phyloP scores from a whole-genome alignment of 2,888 invertebrate species.

The Lymantria monacha region DNA sequence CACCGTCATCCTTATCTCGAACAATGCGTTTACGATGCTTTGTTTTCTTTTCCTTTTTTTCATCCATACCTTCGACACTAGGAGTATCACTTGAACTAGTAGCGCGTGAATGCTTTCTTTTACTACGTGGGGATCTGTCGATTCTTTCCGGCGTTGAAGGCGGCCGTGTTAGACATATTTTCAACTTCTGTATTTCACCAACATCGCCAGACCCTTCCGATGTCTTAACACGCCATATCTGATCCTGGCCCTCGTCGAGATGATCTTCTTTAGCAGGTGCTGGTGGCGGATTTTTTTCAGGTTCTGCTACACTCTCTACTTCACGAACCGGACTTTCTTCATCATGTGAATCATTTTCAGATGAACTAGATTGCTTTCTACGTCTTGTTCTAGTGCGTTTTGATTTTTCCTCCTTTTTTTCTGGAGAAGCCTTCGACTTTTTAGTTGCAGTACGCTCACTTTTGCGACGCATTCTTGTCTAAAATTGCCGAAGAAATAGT shows the following conservation, averaged over 20 bases:
- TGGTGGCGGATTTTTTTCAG: slow-evolving; percentile 50
- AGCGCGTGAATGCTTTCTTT: slow-evolving; percentile 75
- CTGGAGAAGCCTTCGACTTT: slow-evolving; percentile 85
- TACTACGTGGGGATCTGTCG: slow-evolving; percentile 76
- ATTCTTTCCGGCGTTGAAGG: slow-evolving; percentile 78
- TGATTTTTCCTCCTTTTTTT: slow-evolving; percentile 81
- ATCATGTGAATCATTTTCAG: slow-evolving; percentile 75
- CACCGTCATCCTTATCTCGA: slow-evolving; percentile 59
- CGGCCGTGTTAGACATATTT: slow-evolving; percentile 84
- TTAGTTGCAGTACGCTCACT: slow-evolving; percentile 86
- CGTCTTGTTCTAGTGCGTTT: slow-evolving; percentile 80
- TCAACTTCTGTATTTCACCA: slow-evolving; percentile 85
- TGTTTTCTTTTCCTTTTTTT: slow-evolving; percentile 68
- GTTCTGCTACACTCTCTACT: slow-evolving; percentile 42
- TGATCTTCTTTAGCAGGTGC: slow-evolving; percentile 57
- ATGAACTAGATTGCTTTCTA: slow-evolving; percentile 80
- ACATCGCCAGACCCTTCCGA: slow-evolving; percentile 67
- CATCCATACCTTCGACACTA: slow-evolving; percentile 68
- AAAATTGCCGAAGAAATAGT: slow-evolving; percentile 23
- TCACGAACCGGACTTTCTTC: slow-evolving; percentile 55
- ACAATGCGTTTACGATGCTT: slow-evolving; percentile 63
- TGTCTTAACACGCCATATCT: slow-evolving; percentile 80
- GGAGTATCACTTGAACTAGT: slow-evolving; percentile 75
- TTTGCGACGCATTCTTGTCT: slow-evolving; percentile 86
- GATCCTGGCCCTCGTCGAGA: slow-evolving; percentile 66